A percentile compares a stretch with the other conserved stretches of the same genome.
phyloP scores from a whole-genome alignment of 2,888 invertebrate species.

The Acronicta leporina region DNA sequence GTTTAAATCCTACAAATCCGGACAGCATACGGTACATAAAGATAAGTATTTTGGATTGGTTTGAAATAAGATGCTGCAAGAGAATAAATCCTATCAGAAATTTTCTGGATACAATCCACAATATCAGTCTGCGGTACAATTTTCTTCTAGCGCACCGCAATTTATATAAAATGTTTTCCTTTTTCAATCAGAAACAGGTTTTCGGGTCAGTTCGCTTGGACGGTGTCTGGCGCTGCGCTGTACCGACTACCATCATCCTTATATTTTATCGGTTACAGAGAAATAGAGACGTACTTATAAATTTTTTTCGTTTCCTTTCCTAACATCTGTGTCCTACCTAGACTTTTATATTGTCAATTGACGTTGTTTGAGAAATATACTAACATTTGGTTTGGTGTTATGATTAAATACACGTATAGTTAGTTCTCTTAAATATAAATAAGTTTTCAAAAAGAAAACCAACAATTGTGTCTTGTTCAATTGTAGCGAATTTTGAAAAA shows the following conservation, averaged over 20 bases:
- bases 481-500: too few relatives aligned
- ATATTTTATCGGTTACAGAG: conserved; percentile 46
- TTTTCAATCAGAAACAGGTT: conserved; percentile 49
- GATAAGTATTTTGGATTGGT: neutral
- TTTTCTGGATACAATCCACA: conserved; percentile 23
- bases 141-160: conserved; percentile 23
- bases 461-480: too few relatives aligned
- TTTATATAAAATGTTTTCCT: conserved; percentile 51
- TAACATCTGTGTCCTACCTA: conserved; percentile 24
- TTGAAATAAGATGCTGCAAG: neutral
- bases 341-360: conserved; percentile 25
- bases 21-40: neutral
- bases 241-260: conserved; percentile 24
- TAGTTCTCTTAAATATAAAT: too few relatives aligned
- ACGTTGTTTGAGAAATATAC: neutral
- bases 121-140: conserved; percentile 14
- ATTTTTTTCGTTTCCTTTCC: conserved; percentile 27
- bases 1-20: neutral
- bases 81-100: conserved; percentile 5
- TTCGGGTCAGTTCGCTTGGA: conserved; percentile 55
- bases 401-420: too few relatives aligned
- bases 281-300: conserved; percentile 35
- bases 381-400: too few relatives aligned
- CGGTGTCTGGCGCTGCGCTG: conserved; percentile 1
- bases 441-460: too few relatives aligned